Evolutionary conservation across 1,140 invertebrate genomes (phyloP).

Genomic region (Diabrotica undecimpunctata): DNA sequence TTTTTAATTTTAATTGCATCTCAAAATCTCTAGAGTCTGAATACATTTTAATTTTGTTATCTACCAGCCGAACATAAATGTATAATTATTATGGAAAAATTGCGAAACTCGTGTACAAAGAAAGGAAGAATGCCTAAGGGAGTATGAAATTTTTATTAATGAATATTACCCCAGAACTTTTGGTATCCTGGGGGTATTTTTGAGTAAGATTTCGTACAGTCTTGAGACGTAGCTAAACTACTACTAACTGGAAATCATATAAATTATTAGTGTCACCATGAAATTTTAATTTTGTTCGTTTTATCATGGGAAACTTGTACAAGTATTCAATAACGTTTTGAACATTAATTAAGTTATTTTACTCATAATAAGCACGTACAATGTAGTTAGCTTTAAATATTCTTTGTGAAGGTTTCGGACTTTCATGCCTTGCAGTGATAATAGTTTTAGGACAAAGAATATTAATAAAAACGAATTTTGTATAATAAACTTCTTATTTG

Average conservation of each 20-base stretch:
- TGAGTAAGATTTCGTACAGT: background rate
- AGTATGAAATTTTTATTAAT: background rate
- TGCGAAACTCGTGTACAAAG: background rate
- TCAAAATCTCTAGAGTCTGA: too few species aligned
- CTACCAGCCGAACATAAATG: background rate
- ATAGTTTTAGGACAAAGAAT: too few species aligned
- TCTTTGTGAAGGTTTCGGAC: too few species aligned
- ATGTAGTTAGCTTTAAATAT: too few species aligned
- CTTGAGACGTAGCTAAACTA: background rate
- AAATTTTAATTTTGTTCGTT: background rate
- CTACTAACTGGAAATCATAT: background rate
- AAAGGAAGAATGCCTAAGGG: background rate
- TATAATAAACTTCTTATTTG: too few species aligned
- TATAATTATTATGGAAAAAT: constrained; percentile 2
- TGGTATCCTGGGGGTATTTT: background rate
- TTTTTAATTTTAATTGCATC: too few species aligned
- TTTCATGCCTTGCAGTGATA: too few species aligned
- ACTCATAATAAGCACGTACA: too few species aligned
- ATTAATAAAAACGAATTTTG: too few species aligned
- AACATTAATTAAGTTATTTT: background rate
- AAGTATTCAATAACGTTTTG: background rate
- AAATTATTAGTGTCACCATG: background rate
- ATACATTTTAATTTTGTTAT: background rate
- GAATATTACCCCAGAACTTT: background rate
- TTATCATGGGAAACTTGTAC: background rate